phyloP scores from a whole-genome alignment of 2,797 vertebrate species.

The Zenarchopterus dispar region DNA sequence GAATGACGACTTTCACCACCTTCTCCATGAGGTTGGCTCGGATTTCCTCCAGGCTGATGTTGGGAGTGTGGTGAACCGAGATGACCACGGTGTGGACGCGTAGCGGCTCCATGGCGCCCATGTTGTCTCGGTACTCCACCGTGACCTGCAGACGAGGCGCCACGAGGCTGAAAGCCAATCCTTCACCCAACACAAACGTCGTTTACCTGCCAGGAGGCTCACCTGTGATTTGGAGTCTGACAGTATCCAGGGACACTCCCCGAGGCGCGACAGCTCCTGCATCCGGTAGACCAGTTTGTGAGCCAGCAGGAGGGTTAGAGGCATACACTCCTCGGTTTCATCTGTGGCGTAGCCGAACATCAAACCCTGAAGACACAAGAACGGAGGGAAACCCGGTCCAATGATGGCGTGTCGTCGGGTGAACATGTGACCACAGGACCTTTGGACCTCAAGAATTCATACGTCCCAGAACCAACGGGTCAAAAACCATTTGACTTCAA shows the following conservation, averaged over 20 bases:
- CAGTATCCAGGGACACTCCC: conserved; percentile 80
- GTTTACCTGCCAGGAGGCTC: conserved; percentile 11
- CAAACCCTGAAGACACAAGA: conserved; percentile 69
- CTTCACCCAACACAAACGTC: too few relatives aligned
- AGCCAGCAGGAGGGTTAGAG: conserved; percentile 79
- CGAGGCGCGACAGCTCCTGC: conserved; percentile 72
- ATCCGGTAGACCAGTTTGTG: conserved; percentile 79
- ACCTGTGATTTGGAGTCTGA: conserved; percentile 84
- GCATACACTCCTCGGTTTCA: conserved; percentile 86
- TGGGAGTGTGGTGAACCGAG: conserved; percentile 78
- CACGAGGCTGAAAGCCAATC: too few relatives aligned
- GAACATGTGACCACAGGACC: too few relatives aligned
- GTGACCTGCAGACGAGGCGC: conserved; percentile 70
- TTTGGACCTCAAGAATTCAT: too few relatives aligned
- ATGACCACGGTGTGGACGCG: conserved; percentile 82
- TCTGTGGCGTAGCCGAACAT: conserved; percentile 87
- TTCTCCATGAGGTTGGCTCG: conserved; percentile 77
- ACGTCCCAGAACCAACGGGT: too few relatives aligned
- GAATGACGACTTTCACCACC: conserved; percentile 77
- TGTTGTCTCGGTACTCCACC: conserved; percentile 80
- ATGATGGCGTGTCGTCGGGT: background rate
- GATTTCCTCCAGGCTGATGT: conserved; percentile 76
- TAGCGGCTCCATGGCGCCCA: conserved; percentile 79
- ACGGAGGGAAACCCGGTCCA: background rate
- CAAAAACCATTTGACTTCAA: too few relatives aligned